These are phyloP conservation scores for Pseudotriccus pelzelni DNA, from an alignment of 2,797 vertebrate species.

Conservation along the genomic window DNA sequence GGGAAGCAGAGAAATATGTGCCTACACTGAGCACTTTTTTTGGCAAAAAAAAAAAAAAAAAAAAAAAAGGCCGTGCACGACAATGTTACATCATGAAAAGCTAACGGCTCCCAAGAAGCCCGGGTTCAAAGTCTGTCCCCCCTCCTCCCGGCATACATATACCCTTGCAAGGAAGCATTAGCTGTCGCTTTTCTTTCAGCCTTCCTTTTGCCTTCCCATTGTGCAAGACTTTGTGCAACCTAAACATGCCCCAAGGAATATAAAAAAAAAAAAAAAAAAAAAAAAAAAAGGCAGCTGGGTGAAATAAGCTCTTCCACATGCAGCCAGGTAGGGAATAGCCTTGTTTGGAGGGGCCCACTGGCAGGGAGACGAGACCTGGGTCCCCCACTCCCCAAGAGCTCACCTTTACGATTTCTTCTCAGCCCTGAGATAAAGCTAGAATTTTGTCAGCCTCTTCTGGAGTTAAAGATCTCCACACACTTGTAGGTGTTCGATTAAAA, in stretches of 20 bases:
- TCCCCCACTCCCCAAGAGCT: slow-evolving; percentile 2
- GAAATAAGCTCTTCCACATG: slow-evolving; percentile 57
- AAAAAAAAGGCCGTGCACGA: neutral
- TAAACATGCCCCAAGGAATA: neutral
- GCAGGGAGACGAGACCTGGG: neutral
- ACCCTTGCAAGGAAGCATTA: neutral
- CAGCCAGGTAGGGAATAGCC: slow-evolving; percentile 57
- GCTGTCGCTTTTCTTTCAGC: neutral
- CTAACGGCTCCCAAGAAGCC: slow-evolving; percentile 6
- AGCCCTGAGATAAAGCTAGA: slow-evolving; percentile 50
- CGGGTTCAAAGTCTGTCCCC: slow-evolving; percentile 52
- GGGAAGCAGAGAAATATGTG: neutral
- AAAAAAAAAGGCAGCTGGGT: neutral
- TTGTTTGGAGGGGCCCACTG: slow-evolving; percentile 7
- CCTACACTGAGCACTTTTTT: neutral
- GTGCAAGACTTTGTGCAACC: neutral
- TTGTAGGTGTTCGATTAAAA: neutral
- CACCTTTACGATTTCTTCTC: slow-evolving; percentile 69
- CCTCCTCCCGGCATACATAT: neutral
- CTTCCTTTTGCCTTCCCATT: slow-evolving; percentile 12
- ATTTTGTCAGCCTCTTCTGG: slow-evolving; percentile 32
- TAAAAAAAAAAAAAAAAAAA: neutral
- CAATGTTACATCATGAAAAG: neutral
- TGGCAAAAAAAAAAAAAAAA: neutral
- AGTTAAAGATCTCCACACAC: neutral